A percentile compares a stretch with the other conserved stretches of the same genome.
These are phyloP conservation scores for Harpagifer antarcticus DNA, from an alignment of 2,797 vertebrate genomes.

Conservation along the genomic window DNA sequence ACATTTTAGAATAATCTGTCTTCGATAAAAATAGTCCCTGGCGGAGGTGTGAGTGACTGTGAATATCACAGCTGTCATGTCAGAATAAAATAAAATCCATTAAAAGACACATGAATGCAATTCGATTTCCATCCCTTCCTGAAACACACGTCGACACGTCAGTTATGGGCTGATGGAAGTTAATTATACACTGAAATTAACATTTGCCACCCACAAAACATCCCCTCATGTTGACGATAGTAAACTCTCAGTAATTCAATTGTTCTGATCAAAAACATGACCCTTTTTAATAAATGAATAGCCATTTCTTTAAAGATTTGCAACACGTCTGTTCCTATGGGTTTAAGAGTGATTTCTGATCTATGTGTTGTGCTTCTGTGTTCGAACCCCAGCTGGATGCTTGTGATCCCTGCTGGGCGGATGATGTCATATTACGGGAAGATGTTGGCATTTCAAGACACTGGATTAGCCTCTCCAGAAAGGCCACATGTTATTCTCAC, in stretches of 20 bases:
- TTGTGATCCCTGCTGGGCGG: conserved; percentile 5
- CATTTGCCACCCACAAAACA: neutral
- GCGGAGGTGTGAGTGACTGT: conserved; percentile 40
- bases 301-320: neutral
- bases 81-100: conserved; percentile 10
- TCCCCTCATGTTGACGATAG: neutral
- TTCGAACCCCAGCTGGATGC: conserved; percentile 31
- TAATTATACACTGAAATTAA: neutral
- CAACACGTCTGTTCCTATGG: conserved; percentile 3
- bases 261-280: neutral
- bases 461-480: conserved; percentile 32
- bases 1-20: conserved; percentile 41
- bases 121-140: neutral
- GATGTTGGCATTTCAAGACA: conserved; percentile 38
- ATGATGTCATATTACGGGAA: neutral
- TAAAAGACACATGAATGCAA: conserved; percentile 2
- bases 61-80: conserved; percentile 45
- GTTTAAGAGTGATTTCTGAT: conserved; percentile 1
- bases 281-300: neutral
- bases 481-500: conserved; percentile 32
- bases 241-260: neutral
- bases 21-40: conserved; percentile 49
- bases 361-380: conserved; percentile 5
- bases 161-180: conserved; percentile 1
- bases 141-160: neutral